Conservation (phyloP, 2,888 invertebrate species). For the Agonopterix subpropinquella region DNA sequence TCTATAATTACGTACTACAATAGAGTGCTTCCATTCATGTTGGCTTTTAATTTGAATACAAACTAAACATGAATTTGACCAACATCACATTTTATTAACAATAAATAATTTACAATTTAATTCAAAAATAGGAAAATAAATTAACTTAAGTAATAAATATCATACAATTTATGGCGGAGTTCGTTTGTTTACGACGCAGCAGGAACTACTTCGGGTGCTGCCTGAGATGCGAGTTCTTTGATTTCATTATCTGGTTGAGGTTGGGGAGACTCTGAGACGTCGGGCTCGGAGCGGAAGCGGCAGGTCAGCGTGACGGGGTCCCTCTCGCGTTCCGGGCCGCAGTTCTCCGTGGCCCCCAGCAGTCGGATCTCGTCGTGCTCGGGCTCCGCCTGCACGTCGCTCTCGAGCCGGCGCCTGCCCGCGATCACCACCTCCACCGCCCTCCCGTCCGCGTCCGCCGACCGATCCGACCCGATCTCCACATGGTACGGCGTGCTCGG, state of each 20-base stretch:
- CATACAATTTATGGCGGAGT: slow-evolving; percentile 24
- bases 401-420: slow-evolving; percentile 38
- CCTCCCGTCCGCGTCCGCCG: slow-evolving; percentile 36
- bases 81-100: neutral
- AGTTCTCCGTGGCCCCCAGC: slow-evolving; percentile 82
- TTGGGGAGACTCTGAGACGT: neutral
- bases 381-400: slow-evolving; percentile 31
- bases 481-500: slow-evolving; percentile 82
- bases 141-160: slow-evolving; percentile 28
- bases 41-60: no score
- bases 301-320: slow-evolving; percentile 81
- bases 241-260: neutral
- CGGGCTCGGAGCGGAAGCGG: slow-evolving; percentile 19
- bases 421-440: slow-evolving; percentile 58
- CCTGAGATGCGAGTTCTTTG: slow-evolving; percentile 11
- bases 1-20: no score
- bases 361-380: slow-evolving; percentile 69
- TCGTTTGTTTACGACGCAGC: slow-evolving; percentile 34
- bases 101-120: slow-evolving; percentile 2
- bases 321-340: slow-evolving; percentile 82
- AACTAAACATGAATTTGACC: no score
- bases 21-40: no score
- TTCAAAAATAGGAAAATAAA: slow-evolving; percentile 23
- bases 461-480: slow-evolving; percentile 68
- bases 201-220: slow-evolving; percentile 40